Base-by-base conservation (phyloP, 2,888 invertebrate genomes). In the Cephus pygmeus region DNA sequence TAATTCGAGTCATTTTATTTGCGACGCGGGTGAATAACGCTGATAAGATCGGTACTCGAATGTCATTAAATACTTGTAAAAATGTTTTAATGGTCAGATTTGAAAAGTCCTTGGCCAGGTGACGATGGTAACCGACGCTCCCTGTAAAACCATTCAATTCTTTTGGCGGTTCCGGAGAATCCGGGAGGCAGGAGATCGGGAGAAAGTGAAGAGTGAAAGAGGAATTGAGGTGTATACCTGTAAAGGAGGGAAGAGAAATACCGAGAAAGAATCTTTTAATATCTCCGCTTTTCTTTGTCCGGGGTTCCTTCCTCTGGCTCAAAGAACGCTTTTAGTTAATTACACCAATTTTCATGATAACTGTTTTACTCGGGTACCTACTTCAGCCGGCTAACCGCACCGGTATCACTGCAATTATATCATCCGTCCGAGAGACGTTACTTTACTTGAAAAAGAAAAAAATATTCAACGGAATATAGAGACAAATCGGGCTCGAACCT, bases 201-300 rank as follows among this genome's bases (percentile, higher is more conserved):
- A 23, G 56, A 56, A 56, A 56, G 56, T 9, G 23, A 56, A 56
- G 56, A 56, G 56, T 2, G 2, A 56, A 56, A 9, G 56, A 56
- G 56, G 23, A 56, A 23, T 0, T 0, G 23, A 56, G 56, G 56
- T 56, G 15, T 6, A 9, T 56, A 23, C 56, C 23, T 56, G 56
- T 23, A 23, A 9, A 56, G 9, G 56, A 56, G 56, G 23, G 56
- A 56, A 23, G 9, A 56, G 56, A 23, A 56, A 56, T 56, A 56
- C 1, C 23, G 9, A 23, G 56, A 40, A 83, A 82, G 84, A 85
- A 86, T 86, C 83, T 86, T 86, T 86, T 85, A 85, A 85, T 85
- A 85, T 86, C 84, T 83, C 82, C 78, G 79, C 79, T 77, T 73
- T 73, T 82, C 84, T 86, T 86, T 86, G 84, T 86, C 85, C 68